Evolutionary conservation across 2,113 vertebrate genomes (phyloP), one percentile per base, ranked within the genome.

Genomic region (Speoplatyrhinus poulsoni): DNA sequence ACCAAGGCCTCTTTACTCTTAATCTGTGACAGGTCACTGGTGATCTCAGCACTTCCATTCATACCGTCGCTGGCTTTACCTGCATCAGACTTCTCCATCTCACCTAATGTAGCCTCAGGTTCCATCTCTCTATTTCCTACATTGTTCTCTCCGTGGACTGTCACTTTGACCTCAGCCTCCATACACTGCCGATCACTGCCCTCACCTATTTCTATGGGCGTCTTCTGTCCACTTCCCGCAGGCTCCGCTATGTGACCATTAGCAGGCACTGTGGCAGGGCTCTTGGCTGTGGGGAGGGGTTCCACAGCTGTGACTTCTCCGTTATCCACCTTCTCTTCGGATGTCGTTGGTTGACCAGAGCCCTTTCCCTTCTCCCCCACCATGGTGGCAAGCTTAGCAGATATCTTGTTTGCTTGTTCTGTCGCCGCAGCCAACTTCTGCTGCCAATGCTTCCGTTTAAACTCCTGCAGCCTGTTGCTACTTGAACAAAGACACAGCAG

Each of bases 401-500:
- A 12, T 19, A 77, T 46, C 64, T 72, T 75, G 12, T 80, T 32
- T 54, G 82, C 76, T 36, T 89, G 73, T 60, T 89, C 86, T 12
- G 82, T 82, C 15, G 72, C 70, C 70, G 82, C 92, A 0, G 82
- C 84, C 13, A 82, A 85, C 76, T 86, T 92, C 17, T 56, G 73
- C 60, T 92, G 89, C 53, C 69, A 69, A 64, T 92, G 88, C 69
- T 85, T 93, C 77, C 89, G 83, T 76, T 81, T 92, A n/a, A 88
- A 90, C 59, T 92, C 92, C 75, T 84, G 76, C 71, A 90, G 62
- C 67, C 64, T 87, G 67, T 87, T 76, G 73, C 91, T 93, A 32
- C 52, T 33, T 78, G 63, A 74, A 77, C 3, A 65, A 33, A 62
- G 33, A 49, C 61, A 67, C 46, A 48, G 53, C 62, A 59, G 33